Base-by-base conservation (phyloP, 2,797 vertebrate genomes). In the Synanceia verrucosa region DNA sequence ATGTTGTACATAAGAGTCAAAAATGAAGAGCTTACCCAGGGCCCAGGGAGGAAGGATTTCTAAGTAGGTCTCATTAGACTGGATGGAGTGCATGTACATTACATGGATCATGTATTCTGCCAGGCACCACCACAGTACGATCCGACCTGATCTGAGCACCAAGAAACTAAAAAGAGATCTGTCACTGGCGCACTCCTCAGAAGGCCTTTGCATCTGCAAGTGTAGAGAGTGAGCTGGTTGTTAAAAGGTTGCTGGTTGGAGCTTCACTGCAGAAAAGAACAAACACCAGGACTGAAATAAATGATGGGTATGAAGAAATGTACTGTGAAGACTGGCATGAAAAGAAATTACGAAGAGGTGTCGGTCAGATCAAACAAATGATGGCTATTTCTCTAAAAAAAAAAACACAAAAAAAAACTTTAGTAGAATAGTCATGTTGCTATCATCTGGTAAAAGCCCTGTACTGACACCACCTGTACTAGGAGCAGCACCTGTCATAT, bases 11-110 rank as follows among this genome's bases (percentile, higher is more conserved):
- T 11, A 3, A 43, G 23, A 82, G 18, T 21, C 29, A 64, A 61
- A 43, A 46, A 68, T 33, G 44, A 21, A 68, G 6, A 33, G 88
- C 94, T 93, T 86, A 99, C 98, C 97, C 81, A 99, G 88, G 0
- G 96, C 94, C 97, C 97, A 99, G 12, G 93, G 94, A 19, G 96
- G 95, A 16, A 96, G 94, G 18, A 95, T 89, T 82, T 94, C 92
- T 87, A 99, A 91, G 77, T 96, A 95, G 33, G 93, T 88, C 89
- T 92, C 87, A 47, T 95, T 96, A 85, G 93, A 93, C 78, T 94
- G 97, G 83, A 99, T 94, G 79, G 95, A 93, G 70, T 99, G 97
- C 89, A 98, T 96, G 88, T 98, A 98, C 96, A 98, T 96, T 18
- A 94, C 73, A 48, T 97, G 97, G 73, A 96, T 93, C 96, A 99